phyloP scores from a whole-genome alignment of 2,113 vertebrate species.

The Gorsachius goisagi region DNA sequence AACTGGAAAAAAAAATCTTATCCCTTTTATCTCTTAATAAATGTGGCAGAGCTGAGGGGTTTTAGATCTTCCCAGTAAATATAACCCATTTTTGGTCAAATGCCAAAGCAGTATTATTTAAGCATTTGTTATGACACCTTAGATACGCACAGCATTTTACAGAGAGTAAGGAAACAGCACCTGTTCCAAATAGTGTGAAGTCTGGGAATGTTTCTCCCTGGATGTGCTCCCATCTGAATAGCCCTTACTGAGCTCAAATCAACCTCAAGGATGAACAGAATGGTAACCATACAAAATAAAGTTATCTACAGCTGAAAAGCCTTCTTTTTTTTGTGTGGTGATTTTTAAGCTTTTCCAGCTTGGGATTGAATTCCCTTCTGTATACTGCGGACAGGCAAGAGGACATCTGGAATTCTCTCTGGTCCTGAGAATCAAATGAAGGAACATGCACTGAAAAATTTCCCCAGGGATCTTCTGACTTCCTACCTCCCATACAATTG shows the following conservation, averaged over 20 bases:
- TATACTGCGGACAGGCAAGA: neutral
- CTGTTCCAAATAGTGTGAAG: neutral
- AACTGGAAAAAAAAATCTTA: neutral
- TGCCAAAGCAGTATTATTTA: neutral
- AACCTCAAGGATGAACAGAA: neutral
- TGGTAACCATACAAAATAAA: fast-evolving
- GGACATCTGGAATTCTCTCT: neutral
- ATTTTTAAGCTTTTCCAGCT: neutral
- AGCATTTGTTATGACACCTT: neutral
- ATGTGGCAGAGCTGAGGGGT: neutral
- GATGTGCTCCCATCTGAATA: neutral
- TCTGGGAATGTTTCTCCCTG: neutral
- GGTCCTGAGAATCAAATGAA: neutral
- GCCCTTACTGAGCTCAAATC: neutral
- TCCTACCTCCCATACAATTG: neutral
- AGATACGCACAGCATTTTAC: neutral
- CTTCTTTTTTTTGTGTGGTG: neutral
- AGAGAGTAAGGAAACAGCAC: neutral
- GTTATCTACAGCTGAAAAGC: neutral
- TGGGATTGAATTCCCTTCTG: neutral
- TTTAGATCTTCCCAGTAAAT: neutral
- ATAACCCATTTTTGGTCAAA: neutral
- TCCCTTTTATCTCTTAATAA: neutral
- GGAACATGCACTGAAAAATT: neutral
- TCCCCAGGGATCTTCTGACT: neutral